Evolutionary conservation across 1,140 invertebrate species (phyloP).

Genomic region (Leptopilina clavipes): DNA sequence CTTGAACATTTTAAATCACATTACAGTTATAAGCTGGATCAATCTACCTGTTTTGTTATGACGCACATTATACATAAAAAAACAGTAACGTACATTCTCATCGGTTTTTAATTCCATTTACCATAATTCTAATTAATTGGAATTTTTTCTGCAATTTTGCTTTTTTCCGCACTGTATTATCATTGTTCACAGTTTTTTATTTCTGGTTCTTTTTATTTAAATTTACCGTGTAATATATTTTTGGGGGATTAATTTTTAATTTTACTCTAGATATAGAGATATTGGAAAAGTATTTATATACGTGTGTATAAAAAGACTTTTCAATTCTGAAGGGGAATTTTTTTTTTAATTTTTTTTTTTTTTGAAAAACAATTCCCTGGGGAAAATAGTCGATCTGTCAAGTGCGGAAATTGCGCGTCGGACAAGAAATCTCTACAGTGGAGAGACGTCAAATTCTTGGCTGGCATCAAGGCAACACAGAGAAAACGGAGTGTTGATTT

Average conservation of each 20-base stretch:
- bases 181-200: too few relatives aligned
- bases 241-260: too few relatives aligned
- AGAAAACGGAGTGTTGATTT: too few relatives aligned
- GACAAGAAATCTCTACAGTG: constrained; percentile 29
- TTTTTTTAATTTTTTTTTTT: too few relatives aligned
- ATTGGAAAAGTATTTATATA: too few relatives aligned
- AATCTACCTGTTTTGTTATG: background rate
- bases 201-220: too few relatives aligned
- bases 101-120: background rate
- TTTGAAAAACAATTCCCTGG: background rate
- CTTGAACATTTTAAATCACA: constrained; percentile 7
- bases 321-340: background rate
- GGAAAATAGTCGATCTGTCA: constrained; percentile 21
- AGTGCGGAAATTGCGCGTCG: constrained; percentile 24
- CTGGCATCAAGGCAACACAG: constrained; percentile 18
- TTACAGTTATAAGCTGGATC: background rate
- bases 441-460: constrained; percentile 27
- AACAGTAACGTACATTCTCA: background rate
- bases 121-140: background rate
- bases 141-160: too few relatives aligned
- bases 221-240: too few relatives aligned
- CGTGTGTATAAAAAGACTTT: too few relatives aligned
- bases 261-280: too few relatives aligned
- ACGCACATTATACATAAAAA: background rate
- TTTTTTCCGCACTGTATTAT: too few relatives aligned